Evolutionary conservation across 2,113 vertebrate genomes (phyloP).

Genomic region (Todiramphus saurophagus): DNA sequence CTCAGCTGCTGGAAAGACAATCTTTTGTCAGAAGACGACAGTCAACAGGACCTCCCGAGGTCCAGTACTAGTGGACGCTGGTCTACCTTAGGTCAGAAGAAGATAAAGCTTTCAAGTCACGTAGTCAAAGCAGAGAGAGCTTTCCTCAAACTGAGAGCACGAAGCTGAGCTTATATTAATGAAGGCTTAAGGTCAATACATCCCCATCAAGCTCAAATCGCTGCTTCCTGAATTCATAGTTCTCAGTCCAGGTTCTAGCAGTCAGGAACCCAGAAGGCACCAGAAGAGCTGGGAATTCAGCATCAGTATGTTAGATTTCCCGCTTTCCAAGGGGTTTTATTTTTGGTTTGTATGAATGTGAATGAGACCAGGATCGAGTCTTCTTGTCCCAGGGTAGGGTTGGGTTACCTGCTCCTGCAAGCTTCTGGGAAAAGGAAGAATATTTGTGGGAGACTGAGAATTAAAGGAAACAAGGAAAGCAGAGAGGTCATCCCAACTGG

Average conservation of each 20-base stretch:
- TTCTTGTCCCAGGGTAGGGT: neutral
- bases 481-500: neutral
- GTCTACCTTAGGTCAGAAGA: neutral
- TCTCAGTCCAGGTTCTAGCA: neutral
- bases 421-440: neutral
- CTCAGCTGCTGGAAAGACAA: neutral
- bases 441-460: neutral
- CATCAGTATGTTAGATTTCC: neutral
- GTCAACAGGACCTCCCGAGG: neutral
- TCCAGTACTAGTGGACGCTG: accelerated
- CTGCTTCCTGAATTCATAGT: neutral
- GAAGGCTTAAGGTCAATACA: neutral
- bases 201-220: neutral
- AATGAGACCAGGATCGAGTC: neutral
- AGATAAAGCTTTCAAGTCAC: accelerated
- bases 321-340: neutral
- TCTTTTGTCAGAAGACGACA: neutral
- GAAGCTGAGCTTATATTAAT: neutral
- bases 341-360: neutral
- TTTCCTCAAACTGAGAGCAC: neutral
- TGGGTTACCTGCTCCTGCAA: neutral
- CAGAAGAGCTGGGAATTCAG: neutral
- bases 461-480: neutral
- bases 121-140: neutral
- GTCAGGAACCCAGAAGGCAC: neutral